Base-by-base conservation (phyloP, 2,797 vertebrate genomes). In the Hyperoplus lanceolatus region DNA sequence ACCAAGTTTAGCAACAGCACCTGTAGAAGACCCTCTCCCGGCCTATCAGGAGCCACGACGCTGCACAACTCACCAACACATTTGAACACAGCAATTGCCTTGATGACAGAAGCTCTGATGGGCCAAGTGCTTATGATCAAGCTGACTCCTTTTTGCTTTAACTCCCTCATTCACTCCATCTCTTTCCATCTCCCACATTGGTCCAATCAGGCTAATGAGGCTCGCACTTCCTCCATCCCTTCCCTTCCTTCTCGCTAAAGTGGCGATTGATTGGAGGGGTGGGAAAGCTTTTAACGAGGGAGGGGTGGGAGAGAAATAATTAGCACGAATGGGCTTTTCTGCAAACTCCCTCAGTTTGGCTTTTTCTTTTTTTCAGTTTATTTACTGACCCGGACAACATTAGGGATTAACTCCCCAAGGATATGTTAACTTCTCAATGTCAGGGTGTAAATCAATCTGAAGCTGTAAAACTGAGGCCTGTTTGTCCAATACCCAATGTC, bases 201-300 rank as follows among this genome's bases (percentile, higher is more conserved):
- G 90, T 83, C 90, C 93, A 95, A 95, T 95, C 94, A 94, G 86
- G 75, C 92, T 94, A 94, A 94, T 93, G 91, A 93, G 86, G 81
- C 90, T 89, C 86, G 81, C 93, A 88, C 92, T 94, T 94, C 90
- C 89, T 93, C 90, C 93, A 92, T 92, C 87, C 90, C 78, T 89
- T 92, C 87, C 90, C 78, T 89, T 89, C 89, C 90, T 89, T 89
- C 88, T 92, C 54, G 75, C 91, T 95, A 92, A 94, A 94, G 94
- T 95, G 94, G 62, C 92, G 73, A 95, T 95, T 96, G 95, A 96
- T 95, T 94, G 91, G 91, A 93, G 87, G 94, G 94, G 93, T 90
- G 93, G 93, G 90, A 90, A 94, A 91, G 94, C 93, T 95, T 95
- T 96, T 95, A 95, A 95, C 91, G 73, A 92, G 91, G 92, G 92